Evolutionary conservation across 1,140 invertebrate species (phyloP).

Genomic region (Polyergus mexicanus): DNA sequence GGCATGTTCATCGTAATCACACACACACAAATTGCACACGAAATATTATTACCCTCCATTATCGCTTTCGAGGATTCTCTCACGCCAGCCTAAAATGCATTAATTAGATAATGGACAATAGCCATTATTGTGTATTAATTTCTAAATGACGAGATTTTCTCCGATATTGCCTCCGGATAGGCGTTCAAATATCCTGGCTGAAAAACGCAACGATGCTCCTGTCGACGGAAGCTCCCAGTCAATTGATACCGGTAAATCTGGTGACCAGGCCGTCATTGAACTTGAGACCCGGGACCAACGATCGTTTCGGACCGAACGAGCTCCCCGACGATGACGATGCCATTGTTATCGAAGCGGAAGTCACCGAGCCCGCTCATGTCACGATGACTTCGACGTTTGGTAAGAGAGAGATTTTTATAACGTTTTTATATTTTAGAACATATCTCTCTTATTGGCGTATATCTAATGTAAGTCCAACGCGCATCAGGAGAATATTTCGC

Average conservation of each 20-base stretch:
- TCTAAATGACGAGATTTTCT: not conserved
- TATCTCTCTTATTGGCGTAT: not conserved
- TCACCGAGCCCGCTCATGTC: slow-evolving; percentile 76
- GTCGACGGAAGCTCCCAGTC: slow-evolving; percentile 76
- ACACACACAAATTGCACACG: not conserved
- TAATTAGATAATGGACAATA: not conserved
- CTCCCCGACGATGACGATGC: slow-evolving; percentile 81
- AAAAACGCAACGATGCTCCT: slow-evolving; percentile 81
- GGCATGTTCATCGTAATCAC: not conserved
- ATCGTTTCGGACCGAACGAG: slow-evolving; percentile 74
- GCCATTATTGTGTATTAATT: not conserved
- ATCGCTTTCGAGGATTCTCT: not conserved
- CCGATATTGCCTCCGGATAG: slow-evolving; percentile 64
- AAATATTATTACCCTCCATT: not conserved
- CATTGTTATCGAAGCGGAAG: slow-evolving; percentile 82
- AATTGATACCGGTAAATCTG: slow-evolving; percentile 79
- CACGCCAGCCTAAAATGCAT: not conserved
- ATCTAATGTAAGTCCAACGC: not conserved
- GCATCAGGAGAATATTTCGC: not conserved
- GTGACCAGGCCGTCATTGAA: slow-evolving; percentile 77
- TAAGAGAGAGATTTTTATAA: slow-evolving; percentile 30
- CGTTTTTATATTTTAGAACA: slow-evolving; percentile 17
- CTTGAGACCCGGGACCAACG: slow-evolving; percentile 69
- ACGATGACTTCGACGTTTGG: slow-evolving; percentile 63
- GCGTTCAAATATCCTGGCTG: slow-evolving; percentile 83